Evolutionary conservation across 2,888 invertebrate genomes (phyloP), one percentile per base, ranked within the genome.

Genomic region (Leptothorax acervorum): DNA sequence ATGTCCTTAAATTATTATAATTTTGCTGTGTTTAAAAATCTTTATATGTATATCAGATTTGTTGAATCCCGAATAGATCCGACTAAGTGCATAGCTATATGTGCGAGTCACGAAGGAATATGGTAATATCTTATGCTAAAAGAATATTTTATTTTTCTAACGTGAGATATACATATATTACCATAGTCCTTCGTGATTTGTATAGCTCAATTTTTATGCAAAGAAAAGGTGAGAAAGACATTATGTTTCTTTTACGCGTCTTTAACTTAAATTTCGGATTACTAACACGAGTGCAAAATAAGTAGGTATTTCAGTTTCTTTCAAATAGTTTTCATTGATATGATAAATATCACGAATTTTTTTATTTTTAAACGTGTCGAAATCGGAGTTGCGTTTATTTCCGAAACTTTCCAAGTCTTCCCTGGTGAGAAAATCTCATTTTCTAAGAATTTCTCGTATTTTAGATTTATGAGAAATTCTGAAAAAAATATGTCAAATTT

Each of bases 91-190:
- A 9, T 63, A 42, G 9, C 9, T 65, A 6, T 3, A 23, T 35
- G 6, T 35, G 35, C 39, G 63, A 39, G 62, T 39, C 62, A 63
- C n/a, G 62, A 65, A 65, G 12, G 6, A 39, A n/a, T 65, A 5
- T 39, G 39, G 42, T 65, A 65, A 42, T 39, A 65, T 65, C 23
- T 65, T 23, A 28, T 11, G 42, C 5, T 39, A 42, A 42, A 23
- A 63, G 18, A 39, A 62, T 62, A 39, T 39, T 39, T 63, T n/a
- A 35, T n/a, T 71, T 23, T 55, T 55, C 15, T 71, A 23, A n/a
- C 23, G 9, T 15, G 53, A 23, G 51, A 39, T 55, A 23, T 23
- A 23, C 23, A 23, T 23, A 0, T 23, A 9, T 70, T 42, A 66
- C 48, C 11, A 4, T 35, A 35, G 3, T 53, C 8, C 18, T 55